Base-by-base conservation (phyloP, 2,888 invertebrate species). In the Mellilla xanthometata region DNA sequence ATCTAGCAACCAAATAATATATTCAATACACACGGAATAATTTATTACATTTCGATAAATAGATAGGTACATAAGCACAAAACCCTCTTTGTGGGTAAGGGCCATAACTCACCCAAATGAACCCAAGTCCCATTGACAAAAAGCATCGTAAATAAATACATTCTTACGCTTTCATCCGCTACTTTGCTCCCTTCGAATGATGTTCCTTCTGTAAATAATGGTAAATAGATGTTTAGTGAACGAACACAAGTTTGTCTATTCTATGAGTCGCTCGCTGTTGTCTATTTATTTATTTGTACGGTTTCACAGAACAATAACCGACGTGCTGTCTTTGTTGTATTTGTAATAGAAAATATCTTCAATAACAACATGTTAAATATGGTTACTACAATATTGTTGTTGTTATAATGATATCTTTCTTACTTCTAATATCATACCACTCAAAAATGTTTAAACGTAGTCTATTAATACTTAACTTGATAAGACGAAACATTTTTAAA, bases 41-140 rank as follows among this genome's bases (percentile, higher is more conserved):
- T 82, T 76, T 82, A 81, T 82, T 76, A 72, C 74, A 62, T 70
- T 72, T 65, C 73, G 70, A 76, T 79, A 79, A 79, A 81, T 79
- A 74, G 71, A 72, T 52, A 49, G 49, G 44, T 43, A 66, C 69
- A 68, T 68, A 75, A 72, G 49, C 47, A 51, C 49, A 49, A 66
- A 72, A 67, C 71, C 72, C 75, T 77, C 81, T 79, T 79, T 83
- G 76, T 81, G 68, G 68, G 46, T 60, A 70, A 65, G 64, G 64
- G 62, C 65, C 76, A 79, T 85, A 83, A 82, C 84, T 85, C 85
- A 83, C 75, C 66, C 65, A 72, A 72, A 76, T 76, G 73, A 78
- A 79, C 76, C 70, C 73, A 59, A 61, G 65, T 60, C 62, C 70
- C 68, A 76, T 81, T 80, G 81, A 81, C 77, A 80, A 80, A 56